phyloP scores from a whole-genome alignment of 2,113 vertebrate species.

The Oryzias curvinotus region DNA sequence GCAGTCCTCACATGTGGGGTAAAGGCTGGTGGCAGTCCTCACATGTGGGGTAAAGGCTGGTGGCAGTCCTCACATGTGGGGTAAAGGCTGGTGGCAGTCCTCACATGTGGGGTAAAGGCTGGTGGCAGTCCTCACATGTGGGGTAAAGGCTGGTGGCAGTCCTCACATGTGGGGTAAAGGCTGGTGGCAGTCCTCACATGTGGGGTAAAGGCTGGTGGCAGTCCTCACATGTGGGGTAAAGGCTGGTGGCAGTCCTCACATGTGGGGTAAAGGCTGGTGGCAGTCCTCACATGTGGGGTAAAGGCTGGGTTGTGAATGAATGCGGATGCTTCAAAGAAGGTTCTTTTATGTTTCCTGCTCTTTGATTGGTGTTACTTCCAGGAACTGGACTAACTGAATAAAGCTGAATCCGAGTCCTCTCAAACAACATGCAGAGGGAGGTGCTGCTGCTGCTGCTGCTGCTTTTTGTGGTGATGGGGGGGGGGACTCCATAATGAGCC shows the following conservation, averaged over 20 bases:
- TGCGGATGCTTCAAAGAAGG: constrained; percentile 40
- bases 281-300: no score
- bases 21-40: constrained; percentile 33
- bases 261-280: constrained; percentile 29
- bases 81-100: constrained; percentile 27
- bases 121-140: constrained; percentile 52
- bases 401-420: constrained; percentile 48
- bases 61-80: constrained; percentile 51
- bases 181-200: constrained; percentile 53
- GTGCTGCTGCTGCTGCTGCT: constrained; percentile 31
- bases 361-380: constrained; percentile 38
- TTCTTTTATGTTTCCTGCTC: constrained; percentile 23
- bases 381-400: constrained; percentile 56
- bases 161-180: no score
- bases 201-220: constrained; percentile 24
- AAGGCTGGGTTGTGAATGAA: constrained; percentile 37
- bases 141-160: constrained; percentile 26
- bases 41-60: constrained; percentile 59
- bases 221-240: no score
- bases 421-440: constrained; percentile 20
- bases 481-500: no score
- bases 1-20: constrained; percentile 50
- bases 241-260: constrained; percentile 53
- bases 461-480: no score
- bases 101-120: no score